phyloP scores from a whole-genome alignment of 2,888 invertebrate genomes.

The Leistus spinibarbis region DNA sequence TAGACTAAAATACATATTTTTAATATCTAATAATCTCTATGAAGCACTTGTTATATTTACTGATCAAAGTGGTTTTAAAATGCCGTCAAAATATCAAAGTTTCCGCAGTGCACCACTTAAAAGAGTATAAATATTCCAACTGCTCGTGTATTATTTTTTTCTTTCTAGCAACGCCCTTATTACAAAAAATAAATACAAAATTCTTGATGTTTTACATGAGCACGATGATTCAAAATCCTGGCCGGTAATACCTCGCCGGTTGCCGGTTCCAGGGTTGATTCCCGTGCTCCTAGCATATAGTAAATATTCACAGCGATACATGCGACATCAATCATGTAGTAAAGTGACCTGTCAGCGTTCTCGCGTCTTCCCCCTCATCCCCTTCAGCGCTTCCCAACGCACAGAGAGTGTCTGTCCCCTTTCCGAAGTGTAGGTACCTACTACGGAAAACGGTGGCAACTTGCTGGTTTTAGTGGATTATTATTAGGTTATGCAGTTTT shows the following conservation, averaged over 20 bases:
- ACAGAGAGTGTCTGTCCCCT: neutral
- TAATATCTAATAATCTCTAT: too few species aligned
- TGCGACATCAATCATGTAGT: conserved; percentile 52
- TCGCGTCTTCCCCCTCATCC: neutral
- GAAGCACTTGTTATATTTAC: too few species aligned
- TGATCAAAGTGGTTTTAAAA: too few species aligned
- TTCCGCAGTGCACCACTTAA: too few species aligned
- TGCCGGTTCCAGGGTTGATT: neutral
- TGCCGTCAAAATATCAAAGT: too few species aligned
- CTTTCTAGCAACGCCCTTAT: too few species aligned
- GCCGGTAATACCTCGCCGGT: neutral
- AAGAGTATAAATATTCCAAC: too few species aligned
- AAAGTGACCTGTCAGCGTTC: conserved; percentile 52
- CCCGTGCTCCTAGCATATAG: neutral
- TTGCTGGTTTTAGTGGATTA: conserved; percentile 8
- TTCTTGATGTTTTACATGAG: neutral
- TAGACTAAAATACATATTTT: too few species aligned
- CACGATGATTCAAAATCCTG: neutral
- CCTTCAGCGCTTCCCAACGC: neutral
- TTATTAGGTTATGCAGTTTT: conserved; percentile 12
- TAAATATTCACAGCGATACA: conserved; percentile 55
- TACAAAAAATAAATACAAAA: too few species aligned
- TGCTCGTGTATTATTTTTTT: too few species aligned
- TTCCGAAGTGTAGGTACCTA: neutral
- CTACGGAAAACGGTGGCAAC: neutral